phyloP scores from a whole-genome alignment of 1,140 invertebrate genomes.

The Bradysia coprophila region DNA sequence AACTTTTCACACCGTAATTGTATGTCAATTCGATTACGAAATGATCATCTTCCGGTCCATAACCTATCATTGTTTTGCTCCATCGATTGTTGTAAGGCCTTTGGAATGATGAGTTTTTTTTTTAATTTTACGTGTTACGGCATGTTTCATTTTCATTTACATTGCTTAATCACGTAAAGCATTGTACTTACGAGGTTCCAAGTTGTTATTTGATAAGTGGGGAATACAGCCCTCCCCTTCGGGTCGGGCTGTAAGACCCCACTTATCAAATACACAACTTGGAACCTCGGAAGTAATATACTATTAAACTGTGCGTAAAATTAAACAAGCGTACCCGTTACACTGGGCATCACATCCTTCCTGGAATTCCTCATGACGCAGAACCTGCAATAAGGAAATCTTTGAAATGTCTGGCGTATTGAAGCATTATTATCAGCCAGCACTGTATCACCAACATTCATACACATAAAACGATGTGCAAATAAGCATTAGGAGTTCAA shows the following conservation, averaged over 20 bases:
- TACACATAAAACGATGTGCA: neutral
- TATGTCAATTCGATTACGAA: conserved; percentile 97
- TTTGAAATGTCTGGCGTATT: neutral
- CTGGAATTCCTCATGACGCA: conserved; percentile 92
- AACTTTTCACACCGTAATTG: conserved; percentile 82
- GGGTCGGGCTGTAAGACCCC: too few relatives aligned
- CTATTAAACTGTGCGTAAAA: too few relatives aligned
- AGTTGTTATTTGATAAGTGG: neutral
- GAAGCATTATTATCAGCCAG: neutral
- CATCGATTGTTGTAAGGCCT: conserved; percentile 93
- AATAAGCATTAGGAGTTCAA: too few relatives aligned
- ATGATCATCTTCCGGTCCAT: conserved; percentile 84
- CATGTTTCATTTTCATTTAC: too few relatives aligned
- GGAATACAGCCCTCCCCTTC: too few relatives aligned
- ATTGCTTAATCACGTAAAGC: too few relatives aligned
- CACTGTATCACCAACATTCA: neutral
- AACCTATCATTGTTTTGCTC: conserved; percentile 99
- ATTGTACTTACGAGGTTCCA: too few relatives aligned
- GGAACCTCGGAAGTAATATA: too few relatives aligned
- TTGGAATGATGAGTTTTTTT: conserved; percentile 2
- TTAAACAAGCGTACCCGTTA: conserved; percentile 66
- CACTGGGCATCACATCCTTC: conserved; percentile 91
- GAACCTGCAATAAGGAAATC: conserved; percentile 35
- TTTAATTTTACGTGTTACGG: too few relatives aligned
- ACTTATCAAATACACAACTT: too few relatives aligned